Evolutionary conservation across 1,140 invertebrate species (phyloP).

Genomic region (Zeugodacus cucurbitae): DNA sequence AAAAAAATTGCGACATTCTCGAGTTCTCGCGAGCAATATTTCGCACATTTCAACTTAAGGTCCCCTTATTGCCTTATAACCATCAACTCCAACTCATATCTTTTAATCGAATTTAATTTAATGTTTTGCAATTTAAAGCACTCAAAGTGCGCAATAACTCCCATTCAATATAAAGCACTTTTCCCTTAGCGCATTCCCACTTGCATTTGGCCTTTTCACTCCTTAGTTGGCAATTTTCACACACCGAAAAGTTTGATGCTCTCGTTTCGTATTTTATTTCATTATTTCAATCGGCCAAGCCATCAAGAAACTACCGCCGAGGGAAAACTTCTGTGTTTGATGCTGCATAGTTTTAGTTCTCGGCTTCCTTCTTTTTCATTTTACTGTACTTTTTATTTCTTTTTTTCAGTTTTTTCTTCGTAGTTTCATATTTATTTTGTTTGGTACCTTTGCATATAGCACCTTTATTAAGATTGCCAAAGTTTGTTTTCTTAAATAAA

Average conservation of each 20-base stretch:
- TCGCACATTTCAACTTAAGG: neutral
- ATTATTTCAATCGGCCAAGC: conserved; percentile 36
- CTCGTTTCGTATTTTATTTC: conserved; percentile 31
- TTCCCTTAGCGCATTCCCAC: neutral
- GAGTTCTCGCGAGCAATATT: neutral
- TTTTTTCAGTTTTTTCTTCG: neutral
- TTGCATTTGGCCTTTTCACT: neutral
- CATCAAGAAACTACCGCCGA: conserved; percentile 19
- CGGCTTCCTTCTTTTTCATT: neutral
- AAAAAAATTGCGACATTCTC: too few species aligned
- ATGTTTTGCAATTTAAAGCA: neutral
- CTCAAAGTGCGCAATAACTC: neutral
- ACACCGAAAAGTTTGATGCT: conserved; percentile 15
- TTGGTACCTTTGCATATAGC: conserved; percentile 3
- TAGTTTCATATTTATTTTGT: neutral
- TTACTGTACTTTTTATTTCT: neutral
- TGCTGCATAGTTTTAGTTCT: conserved; percentile 30
- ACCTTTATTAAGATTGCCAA: conserved; percentile 37
- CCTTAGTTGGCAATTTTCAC: neutral
- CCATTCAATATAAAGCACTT: neutral
- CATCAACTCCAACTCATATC: neutral
- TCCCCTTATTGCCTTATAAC: neutral
- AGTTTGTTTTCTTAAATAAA: conserved; percentile 39
- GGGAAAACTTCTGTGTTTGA: conserved; percentile 36
- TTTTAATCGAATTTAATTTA: neutral